These are phyloP conservation scores for Anas bahamensis DNA, from an alignment of 2,797 vertebrate species.

Conservation along the genomic window DNA sequence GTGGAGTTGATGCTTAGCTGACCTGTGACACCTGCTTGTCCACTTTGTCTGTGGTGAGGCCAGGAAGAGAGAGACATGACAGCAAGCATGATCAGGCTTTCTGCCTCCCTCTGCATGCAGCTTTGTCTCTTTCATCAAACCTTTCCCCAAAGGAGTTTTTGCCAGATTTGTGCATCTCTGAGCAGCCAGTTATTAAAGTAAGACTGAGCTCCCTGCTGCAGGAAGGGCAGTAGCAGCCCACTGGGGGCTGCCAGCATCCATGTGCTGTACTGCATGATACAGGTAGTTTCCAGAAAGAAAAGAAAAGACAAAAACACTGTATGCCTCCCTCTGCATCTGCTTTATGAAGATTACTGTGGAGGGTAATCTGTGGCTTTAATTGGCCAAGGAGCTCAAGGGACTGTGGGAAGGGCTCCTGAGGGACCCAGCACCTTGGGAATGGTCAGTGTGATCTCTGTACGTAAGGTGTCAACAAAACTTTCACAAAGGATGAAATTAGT, in stretches of 20 bases:
- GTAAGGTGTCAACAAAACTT: rapidly evolving
- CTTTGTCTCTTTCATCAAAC: neutral
- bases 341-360: rapidly evolving
- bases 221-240: neutral
- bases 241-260: rapidly evolving
- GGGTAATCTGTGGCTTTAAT: neutral
- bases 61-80: neutral
- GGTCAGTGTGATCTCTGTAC: rapidly evolving
- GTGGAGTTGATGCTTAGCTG: neutral
- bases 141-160: rapidly evolving
- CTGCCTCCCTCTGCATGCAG: neutral
- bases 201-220: neutral
- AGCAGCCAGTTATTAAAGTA: rapidly evolving
- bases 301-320: neutral
- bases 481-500: neutral
- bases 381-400: neutral
- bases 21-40: rapidly evolving
- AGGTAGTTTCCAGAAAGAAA: neutral
- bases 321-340: rapidly evolving
- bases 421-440: rapidly evolving
- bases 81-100: neutral
- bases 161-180: rapidly evolving
- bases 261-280: neutral
- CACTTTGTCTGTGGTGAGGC: rapidly evolving
- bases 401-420: neutral